Base-by-base conservation (phyloP, 2,113 vertebrate genomes). In the Tetraodon nigroviridis region DNA sequence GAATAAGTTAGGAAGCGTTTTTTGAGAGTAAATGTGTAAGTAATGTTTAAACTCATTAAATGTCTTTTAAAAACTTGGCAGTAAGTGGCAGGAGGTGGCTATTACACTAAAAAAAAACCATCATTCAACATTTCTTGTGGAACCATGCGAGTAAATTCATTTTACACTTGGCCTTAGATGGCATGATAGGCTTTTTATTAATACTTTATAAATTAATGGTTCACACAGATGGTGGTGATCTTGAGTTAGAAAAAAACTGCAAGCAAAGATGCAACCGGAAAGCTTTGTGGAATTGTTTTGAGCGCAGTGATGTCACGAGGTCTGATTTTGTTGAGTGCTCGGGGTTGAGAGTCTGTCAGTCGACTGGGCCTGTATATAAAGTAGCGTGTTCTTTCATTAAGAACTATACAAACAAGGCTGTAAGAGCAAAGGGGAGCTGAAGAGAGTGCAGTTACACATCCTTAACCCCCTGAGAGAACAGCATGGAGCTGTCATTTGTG, bases 1-100 rank as follows among this genome's bases (percentile, higher is more conserved):
- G 58, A 84, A 83, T 86, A 90, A 91, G 90, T 85, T 87, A 86
- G 67, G 89, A 92, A 90, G 93, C 94, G 93, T 89, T 87, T 92
- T 94, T 46, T 87, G 87, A 91, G 90, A 92, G 89, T 90, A 94
- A 94, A 92, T 91, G 90, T 89, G 84, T 88, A 92, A 92, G 90
- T 90, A 91, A 87, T 92, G 88, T 91, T 91, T 92, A 93, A 92
- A 93, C 94, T 95, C 93, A 93, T 92, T 85, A 91, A 87, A 86
- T 86, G 90, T 88, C 85, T 92, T 93, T 92, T 91, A 90, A 90
- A 89, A 90, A 92, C 92, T 88, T 92, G 91, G 92, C 90, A 92
- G 91, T 87, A 82, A 87, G 76, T 75, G 55, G 79, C 77, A 91
- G 89, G 91, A 90, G 90, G 90, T 90, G 88, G 82, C 85, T 83